Percentiles rank a stretch among this genome's conserved stretches.
Conservation (phyloP, 2,113 vertebrate species). For the Galbula dea region DNA sequence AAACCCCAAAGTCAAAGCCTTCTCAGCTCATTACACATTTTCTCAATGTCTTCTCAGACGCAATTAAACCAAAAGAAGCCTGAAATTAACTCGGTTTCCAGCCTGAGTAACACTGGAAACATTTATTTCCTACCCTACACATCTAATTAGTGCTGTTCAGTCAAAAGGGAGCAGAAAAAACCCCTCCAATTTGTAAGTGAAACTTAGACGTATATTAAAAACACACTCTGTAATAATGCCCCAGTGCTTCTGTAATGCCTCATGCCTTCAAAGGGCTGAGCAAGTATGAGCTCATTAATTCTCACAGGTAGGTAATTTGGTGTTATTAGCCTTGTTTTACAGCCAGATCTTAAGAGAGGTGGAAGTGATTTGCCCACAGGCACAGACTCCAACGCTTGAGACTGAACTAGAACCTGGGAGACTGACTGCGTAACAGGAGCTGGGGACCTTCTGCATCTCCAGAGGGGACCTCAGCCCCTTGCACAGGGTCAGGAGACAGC, state of each 20-base stretch:
- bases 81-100: conserved; percentile 60
- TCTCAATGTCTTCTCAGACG: conserved; percentile 37
- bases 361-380: conserved; percentile 65
- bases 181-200: conserved; percentile 62
- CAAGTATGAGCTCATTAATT: conserved; percentile 50
- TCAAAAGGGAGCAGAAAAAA: conserved; percentile 58
- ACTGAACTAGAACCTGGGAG: background rate
- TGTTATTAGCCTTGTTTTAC: conserved; percentile 61
- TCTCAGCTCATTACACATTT: conserved; percentile 51
- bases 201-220: conserved; percentile 57
- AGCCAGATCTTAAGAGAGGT: conserved; percentile 41
- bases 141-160: conserved; percentile 50
- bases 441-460: background rate
- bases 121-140: conserved; percentile 61
- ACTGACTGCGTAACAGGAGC: background rate
- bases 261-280: conserved; percentile 57
- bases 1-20: conserved; percentile 34
- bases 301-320: conserved; percentile 60
- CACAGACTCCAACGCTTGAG: background rate
- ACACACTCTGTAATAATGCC: conserved; percentile 52
- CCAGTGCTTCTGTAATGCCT: conserved; percentile 40
- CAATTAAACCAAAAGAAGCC: conserved; percentile 58
- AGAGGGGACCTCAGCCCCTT: background rate
- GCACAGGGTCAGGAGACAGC: background rate
- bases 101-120: conserved; percentile 49